Base-by-base conservation (phyloP, 2,797 vertebrate species). In the Poecilia picta region DNA sequence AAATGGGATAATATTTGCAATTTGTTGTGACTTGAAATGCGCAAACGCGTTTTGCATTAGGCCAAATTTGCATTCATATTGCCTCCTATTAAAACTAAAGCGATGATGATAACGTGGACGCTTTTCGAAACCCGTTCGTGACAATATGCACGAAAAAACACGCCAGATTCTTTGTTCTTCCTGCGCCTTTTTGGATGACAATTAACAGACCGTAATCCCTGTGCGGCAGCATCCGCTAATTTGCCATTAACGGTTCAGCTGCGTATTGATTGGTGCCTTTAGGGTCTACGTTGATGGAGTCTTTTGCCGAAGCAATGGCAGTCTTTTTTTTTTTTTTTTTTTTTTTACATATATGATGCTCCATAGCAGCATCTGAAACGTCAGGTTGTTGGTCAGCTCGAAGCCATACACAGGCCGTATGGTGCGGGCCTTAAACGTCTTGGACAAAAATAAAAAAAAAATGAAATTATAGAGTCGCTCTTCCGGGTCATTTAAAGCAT, bases 121-220 rank as follows among this genome's bases (percentile, higher is more conserved):
- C 33, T 25, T 1, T 79, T 66, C 53, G 3, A 23, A 31, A 43
- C 15, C 20, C 53, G 72, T 80, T 20, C 8, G 20, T 70, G 80
- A 73, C 23, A 49, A 53, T 73, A 45, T 76, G 59, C 11, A 70
- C 55, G 39, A 39, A 80, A 83, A 78, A n/a, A n/a, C n/a, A 15
- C 62, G 82, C 89, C 91, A 76, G 43, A 89, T 82, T 92, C 91
- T 94, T 94, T 94, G 93, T 95, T 94, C 92, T 91, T 85, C 36
- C n/a, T 70, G 77, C 82, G 85, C 84, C 78, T 90, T 85, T 70
- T 81, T 82, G 80, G 41, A 43, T 78, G 76, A 73, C 85, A 89
- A 75, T 88, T 88, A 86, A 87, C 41, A 73, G 71, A 41, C 73
- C 53, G 55, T 87, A 80, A 86, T 91, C 86, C 85, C 75, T 3